A percentile compares a stretch with the other conserved stretches of the same genome.
Conservation (phyloP, 2,888 invertebrate genomes). For the Eupithecia insigniata region DNA sequence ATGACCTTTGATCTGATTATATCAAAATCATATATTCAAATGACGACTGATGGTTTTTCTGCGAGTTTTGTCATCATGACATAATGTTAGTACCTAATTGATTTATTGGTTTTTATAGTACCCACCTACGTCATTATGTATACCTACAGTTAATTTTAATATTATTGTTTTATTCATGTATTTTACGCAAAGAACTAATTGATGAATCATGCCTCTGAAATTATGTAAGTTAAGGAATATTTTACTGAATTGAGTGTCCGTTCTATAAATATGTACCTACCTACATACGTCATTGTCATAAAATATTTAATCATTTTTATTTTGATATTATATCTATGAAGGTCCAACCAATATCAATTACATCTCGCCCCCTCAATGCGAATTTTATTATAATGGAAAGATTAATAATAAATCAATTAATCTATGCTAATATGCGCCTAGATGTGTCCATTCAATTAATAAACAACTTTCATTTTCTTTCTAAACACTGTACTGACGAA, state of each 20-base stretch:
- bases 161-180: conserved; percentile 1
- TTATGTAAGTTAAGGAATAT: not conserved
- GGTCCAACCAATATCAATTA: not conserved
- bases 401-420: conserved; percentile 26
- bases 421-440: conserved; percentile 56
- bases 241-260: not conserved
- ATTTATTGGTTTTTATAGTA: conserved; percentile 21
- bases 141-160: conserved; percentile 3
- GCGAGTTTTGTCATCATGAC: conserved; percentile 40
- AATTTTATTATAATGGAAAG: conserved; percentile 13
- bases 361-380: not conserved
- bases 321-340: not conserved
- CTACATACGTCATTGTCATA: not conserved
- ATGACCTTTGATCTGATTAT: conserved; percentile 3
- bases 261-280: no score
- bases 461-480: conserved; percentile 73
- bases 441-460: conserved; percentile 58
- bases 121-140: conserved; percentile 5
- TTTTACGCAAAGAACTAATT: not conserved
- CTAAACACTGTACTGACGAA: conserved; percentile 48
- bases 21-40: conserved; percentile 34
- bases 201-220: conserved; percentile 6
- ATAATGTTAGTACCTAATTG: conserved; percentile 29
- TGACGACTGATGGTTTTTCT: conserved; percentile 28
- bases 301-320: not conserved